Percentiles rank a stretch among this genome's conserved stretches.
Evolutionary conservation across 2,888 invertebrate species (phyloP).

Genomic region (Imbricaverruca yamaguchii): DNA sequence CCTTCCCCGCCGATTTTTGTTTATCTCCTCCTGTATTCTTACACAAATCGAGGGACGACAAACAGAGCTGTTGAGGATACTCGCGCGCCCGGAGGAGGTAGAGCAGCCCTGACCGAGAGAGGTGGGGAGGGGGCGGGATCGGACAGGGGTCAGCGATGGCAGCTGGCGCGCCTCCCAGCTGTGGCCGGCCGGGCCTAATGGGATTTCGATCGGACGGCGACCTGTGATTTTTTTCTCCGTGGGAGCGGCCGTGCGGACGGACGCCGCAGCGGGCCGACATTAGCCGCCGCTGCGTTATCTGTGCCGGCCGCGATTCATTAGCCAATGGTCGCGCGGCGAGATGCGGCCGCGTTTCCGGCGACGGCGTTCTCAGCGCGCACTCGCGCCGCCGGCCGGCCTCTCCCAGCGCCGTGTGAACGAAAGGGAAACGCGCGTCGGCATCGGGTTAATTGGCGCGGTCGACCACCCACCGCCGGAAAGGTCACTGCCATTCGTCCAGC

Average conservation of each 20-base stretch:
- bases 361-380: not conserved
- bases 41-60: constrained; percentile 5
- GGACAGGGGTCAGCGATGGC: no score
- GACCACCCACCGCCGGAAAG: not conserved
- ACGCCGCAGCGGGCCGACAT: not conserved
- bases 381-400: not conserved
- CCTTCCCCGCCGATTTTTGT: constrained; percentile 13
- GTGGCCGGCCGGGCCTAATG: not conserved
- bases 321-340: not conserved
- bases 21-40: constrained; percentile 8
- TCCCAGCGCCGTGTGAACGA: not conserved
- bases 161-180: no score
- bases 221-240: not conserved
- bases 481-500: no score
- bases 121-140: not conserved
- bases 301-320: not conserved
- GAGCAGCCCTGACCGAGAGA: not conserved
- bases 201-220: not conserved
- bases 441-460: not conserved
- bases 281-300: not conserved
- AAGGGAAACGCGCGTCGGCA: constrained; percentile 13
- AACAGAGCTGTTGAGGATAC: constrained; percentile 5
- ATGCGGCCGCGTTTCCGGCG: not conserved
- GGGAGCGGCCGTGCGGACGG: not conserved
- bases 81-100: not conserved